These are phyloP conservation scores for Athene cunicularia DNA, from an alignment of 2,113 vertebrate species.

Conservation along the genomic window DNA sequence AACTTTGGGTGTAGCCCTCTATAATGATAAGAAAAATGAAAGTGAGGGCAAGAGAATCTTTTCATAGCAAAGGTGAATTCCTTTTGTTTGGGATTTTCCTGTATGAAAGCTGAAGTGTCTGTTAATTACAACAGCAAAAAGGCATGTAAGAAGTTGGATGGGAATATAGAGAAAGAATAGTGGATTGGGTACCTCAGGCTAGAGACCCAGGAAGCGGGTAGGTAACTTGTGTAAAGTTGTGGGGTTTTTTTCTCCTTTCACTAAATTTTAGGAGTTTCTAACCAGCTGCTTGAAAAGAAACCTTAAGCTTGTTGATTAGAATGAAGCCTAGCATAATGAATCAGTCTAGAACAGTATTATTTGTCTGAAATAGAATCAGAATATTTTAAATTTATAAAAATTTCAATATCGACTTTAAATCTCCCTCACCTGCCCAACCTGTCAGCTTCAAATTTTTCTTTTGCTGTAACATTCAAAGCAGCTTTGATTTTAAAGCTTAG, in stretches of 20 bases:
- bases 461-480: not conserved
- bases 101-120: conserved; percentile 19
- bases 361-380: not conserved
- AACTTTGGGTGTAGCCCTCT: not conserved
- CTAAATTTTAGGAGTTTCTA: conserved; percentile 45
- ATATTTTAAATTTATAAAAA: not conserved
- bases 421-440: not conserved
- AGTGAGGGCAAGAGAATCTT: not conserved
- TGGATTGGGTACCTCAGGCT: conserved; percentile 19
- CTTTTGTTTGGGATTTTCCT: conserved; percentile 25
- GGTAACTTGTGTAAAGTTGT: not conserved
- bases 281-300: not conserved
- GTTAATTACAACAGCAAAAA: conserved; percentile 50
- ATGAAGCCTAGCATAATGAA: not conserved
- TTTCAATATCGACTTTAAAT: not conserved
- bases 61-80: conserved; percentile 1
- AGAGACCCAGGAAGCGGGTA: not conserved
- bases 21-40: not conserved
- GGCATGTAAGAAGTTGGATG: not conserved
- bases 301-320: not conserved
- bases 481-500: conserved; percentile 1
- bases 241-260: conserved; percentile 42
- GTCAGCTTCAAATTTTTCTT: not conserved
- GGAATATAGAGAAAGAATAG: conserved; percentile 37
- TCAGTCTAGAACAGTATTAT: not conserved